Base-by-base conservation (phyloP, 1,140 invertebrate genomes). In the Micrasema minimum region DNA sequence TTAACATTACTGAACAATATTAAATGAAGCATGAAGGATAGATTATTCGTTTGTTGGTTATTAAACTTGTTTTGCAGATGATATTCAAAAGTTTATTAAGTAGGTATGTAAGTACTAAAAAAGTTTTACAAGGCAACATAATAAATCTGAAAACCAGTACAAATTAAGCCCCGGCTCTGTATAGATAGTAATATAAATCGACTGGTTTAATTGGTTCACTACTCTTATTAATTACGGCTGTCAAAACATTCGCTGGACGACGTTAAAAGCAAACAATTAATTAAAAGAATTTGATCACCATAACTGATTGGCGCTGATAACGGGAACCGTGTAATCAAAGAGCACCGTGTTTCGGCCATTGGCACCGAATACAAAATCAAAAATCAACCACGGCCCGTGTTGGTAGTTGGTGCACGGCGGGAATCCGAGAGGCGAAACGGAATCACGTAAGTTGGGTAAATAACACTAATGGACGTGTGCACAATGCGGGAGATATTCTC, bases 401-500 rank as follows among this genome's bases (percentile, higher is more conserved):
- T 18, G 14, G 45, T 45, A 16, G n/a, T n/a, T n/a, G 11, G 53
- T 41, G 38, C 55, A 35, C 38, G 55, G 37, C 1, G 37, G 20
- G 55, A 59, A 59, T 59, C 55, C 55, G 37, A 14, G 38, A 41
- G 55, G 55, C 37, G 55, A 59, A 43, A 38, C 37, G 37, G 31
- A 59, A 59, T 59, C 55, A 59, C 55, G 55, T 59, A 59, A 59
- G 55, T 59, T 41, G 55, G 37, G 55, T 59, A 59, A 59, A 59
- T 59, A 59, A 59, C 18, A 38, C 55, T 59, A 59, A 59, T 59
- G 55, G 55, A 59, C 55, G 55, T 38, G 55, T 38, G 55, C 55
- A 41, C 55, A 38, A 41, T 38, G 55, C 55, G 37, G 22, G 55
- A 59, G 55, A 55, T 35, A 55, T 55, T 23, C 26, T 31, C 26